Evolutionary conservation across 2,888 invertebrate species (phyloP), one percentile per base, ranked within the genome.

Genomic region (Plusia festucae): DNA sequence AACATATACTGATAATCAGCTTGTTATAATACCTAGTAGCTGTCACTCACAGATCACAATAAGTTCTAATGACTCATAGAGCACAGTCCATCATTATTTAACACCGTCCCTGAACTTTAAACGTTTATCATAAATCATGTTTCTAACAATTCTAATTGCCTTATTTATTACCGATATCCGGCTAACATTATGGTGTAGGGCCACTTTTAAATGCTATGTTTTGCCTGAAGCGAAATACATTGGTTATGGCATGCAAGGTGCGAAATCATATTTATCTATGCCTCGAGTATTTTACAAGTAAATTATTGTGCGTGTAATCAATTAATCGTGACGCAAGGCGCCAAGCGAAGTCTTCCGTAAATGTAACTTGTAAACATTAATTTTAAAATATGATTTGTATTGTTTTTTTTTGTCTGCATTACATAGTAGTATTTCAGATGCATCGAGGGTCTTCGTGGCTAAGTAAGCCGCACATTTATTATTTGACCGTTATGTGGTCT

Each of bases 271-370:
- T 55, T 40, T 52, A 34, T 20, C 51, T 22, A 20, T 8, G 61
- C 30, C 18, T 70, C 54, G 9, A 58, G 34, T 61, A 46, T 40
- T 69, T 20, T 44, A 49, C 27, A 44, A 20, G 56, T 51, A 53
- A 59, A 70, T 53, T 56, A 70, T 53, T 34, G 49, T 59, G 59
- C 49, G 27, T 60, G 65, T n/a, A 13, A 24, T n/a, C 44, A 15
- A 75, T 61, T 24, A 53, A 27, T 63, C 24, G 44, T 63, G 34
- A 59, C 15, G 64, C 63, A 44, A 76, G 16, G 51, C 49, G 22
- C 46, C 62, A 55, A 13, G 16, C 18, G 51, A 54, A 22, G 16
- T 24, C 44, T 70, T 54, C 22, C 57, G 57, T 57, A 60, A 15
- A 51, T 69, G 30, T 52, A 61, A 75, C 15, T 57, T 40, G 13